Conservation (phyloP, 1,140 invertebrate genomes). For the Druon quercuslanigerum region DNA sequence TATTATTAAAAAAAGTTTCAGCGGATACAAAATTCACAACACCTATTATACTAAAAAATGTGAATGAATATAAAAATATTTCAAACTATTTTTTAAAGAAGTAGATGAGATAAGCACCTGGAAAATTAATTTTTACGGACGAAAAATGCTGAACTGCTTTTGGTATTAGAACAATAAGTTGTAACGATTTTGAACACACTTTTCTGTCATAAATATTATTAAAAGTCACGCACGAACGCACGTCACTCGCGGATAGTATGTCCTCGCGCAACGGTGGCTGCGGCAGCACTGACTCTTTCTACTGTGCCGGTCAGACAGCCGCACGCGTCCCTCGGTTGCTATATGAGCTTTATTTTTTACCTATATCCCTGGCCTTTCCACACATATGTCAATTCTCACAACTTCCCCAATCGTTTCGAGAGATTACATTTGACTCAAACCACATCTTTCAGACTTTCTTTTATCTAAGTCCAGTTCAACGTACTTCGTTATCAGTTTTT, state of each 20-base stretch:
- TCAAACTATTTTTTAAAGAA: too few species aligned
- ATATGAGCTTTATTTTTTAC: slow-evolving; percentile 33
- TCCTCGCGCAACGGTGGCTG: slow-evolving; percentile 66
- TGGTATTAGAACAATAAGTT: not conserved
- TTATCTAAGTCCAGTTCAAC: not conserved
- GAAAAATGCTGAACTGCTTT: not conserved
- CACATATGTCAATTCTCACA: slow-evolving; percentile 16
- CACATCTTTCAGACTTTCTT: not conserved
- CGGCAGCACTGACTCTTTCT: slow-evolving; percentile 69
- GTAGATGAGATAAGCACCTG: too few species aligned
- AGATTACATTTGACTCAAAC: not conserved
- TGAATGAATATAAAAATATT: too few species aligned
- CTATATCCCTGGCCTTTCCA: not conserved
- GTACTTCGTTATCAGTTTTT: too few species aligned
- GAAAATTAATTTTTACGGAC: not conserved
- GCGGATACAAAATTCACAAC: too few species aligned
- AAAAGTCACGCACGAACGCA: slow-evolving; percentile 21
- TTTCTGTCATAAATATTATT: slow-evolving; percentile 20
- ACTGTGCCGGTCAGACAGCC: slow-evolving; percentile 34
- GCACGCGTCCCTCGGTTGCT: not conserved
- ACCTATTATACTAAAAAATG: not conserved
- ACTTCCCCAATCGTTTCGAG: not conserved
- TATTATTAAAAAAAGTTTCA: too few species aligned
- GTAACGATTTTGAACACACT: slow-evolving; percentile 7
- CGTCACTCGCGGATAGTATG: slow-evolving; percentile 39